These are phyloP conservation scores for Drosophila lacicola DNA, from an alignment of 2,888 invertebrate species.

Conservation along the genomic window DNA sequence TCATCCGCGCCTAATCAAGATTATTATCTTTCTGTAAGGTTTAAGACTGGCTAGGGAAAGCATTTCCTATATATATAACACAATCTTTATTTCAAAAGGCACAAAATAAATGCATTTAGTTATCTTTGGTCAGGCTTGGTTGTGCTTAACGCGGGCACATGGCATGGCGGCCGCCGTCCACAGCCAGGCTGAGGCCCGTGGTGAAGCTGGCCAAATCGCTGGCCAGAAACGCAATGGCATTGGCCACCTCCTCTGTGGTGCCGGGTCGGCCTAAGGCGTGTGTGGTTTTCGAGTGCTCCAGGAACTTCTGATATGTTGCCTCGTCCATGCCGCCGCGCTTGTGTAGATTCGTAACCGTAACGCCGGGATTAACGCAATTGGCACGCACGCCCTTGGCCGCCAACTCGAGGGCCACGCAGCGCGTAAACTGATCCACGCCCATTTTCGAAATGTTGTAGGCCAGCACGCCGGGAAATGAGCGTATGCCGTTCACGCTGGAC, in stretches of 20 bases:
- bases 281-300: conserved; percentile 93
- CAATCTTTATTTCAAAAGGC: conserved; percentile 1
- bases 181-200: conserved; percentile 94
- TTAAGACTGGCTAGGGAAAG: no score
- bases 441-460: conserved; percentile 97
- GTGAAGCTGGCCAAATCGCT: conserved; percentile 94
- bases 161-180: conserved; percentile 97
- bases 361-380: conserved; percentile 96
- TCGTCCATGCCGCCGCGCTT: conserved; percentile 93
- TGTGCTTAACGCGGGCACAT: conserved; percentile 94
- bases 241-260: conserved; percentile 93
- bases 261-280: conserved; percentile 97
- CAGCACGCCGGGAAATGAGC: conserved; percentile 95
- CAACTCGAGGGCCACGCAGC: conserved; percentile 95
- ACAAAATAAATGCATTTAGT: conserved; percentile 50
- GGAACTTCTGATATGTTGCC: conserved; percentile 92
- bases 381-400: conserved; percentile 93
- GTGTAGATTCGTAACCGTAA: conserved; percentile 95
- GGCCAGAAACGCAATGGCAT: conserved; percentile 95
- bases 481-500: conserved; percentile 96
- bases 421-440: conserved; percentile 97
- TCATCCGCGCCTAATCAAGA: no score
- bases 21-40: no score
- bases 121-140: background rate
- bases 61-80: no score